Conservation (phyloP, 2,797 vertebrate species). For the Pogonophryne albipinna region DNA sequence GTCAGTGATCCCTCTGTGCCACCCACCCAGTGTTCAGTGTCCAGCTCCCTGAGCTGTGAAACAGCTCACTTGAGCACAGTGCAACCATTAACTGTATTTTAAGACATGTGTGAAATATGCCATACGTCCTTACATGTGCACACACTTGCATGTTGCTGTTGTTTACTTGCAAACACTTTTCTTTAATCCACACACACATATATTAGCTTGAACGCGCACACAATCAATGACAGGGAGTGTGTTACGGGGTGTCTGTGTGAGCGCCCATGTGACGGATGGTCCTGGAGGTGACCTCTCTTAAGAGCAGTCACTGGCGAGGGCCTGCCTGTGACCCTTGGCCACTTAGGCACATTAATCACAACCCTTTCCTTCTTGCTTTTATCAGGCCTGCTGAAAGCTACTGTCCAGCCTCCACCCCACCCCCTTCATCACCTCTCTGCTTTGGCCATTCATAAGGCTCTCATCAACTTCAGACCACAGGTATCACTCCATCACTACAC, state of each 20-base stretch:
- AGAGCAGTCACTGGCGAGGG: slow-evolving; percentile 87
- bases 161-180: slow-evolving; percentile 23
- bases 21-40: slow-evolving; percentile 69
- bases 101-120: neutral
- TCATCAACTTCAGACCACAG: slow-evolving; percentile 91
- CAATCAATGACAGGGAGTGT: slow-evolving; percentile 42
- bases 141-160: neutral
- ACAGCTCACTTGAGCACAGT: slow-evolving; percentile 25
- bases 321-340: slow-evolving; percentile 90
- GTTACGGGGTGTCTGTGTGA: slow-evolving; percentile 53
- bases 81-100: slow-evolving; percentile 34
- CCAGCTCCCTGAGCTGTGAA: slow-evolving; percentile 30
- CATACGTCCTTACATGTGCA: neutral
- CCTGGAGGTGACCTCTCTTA: slow-evolving; percentile 90
- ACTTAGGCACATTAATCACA: slow-evolving; percentile 98
- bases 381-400: slow-evolving; percentile 92
- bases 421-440: slow-evolving; percentile 69
- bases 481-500: slow-evolving; percentile 95
- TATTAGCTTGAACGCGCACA: neutral
- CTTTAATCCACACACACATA: slow-evolving; percentile 10
- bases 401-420: slow-evolving; percentile 84
- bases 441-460: slow-evolving; percentile 83
- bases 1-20: slow-evolving; percentile 72
- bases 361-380: slow-evolving; percentile 85
- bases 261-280: slow-evolving; percentile 86